These are phyloP conservation scores for Pardosa pseudoannulata DNA, from an alignment of 2,888 invertebrate genomes.

Conservation along the genomic window DNA sequence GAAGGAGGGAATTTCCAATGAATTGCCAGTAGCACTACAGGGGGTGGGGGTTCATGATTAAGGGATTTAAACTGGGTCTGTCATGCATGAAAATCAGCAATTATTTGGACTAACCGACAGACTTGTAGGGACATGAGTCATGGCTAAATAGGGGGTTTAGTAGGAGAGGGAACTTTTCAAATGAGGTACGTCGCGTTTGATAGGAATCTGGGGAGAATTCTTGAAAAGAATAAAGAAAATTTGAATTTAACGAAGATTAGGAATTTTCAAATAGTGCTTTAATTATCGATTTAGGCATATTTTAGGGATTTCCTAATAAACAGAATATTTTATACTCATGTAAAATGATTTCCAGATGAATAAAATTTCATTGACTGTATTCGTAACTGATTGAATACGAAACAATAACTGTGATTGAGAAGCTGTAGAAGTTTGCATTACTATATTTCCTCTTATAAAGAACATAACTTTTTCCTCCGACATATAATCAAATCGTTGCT, in stretches of 20 bases:
- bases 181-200: neutral
- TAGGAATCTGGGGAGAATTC: neutral
- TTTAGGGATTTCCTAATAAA: too few relatives aligned
- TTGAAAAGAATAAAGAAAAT: neutral
- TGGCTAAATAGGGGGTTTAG: conserved; percentile 5
- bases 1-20: neutral
- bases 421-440: too few relatives aligned
- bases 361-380: too few relatives aligned
- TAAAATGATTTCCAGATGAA: too few relatives aligned
- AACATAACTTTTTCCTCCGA: too few relatives aligned
- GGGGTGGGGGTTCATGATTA: conserved; percentile 11
- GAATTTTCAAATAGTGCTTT: too few relatives aligned
- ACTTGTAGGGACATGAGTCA: conserved; percentile 42
- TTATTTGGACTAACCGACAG: conserved; percentile 45
- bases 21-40: conserved; percentile 22
- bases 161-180: neutral
- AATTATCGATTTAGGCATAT: too few relatives aligned
- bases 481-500: too few relatives aligned
- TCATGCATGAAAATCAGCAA: conserved; percentile 69
- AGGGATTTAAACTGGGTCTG: conserved; percentile 21
- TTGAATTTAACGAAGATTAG: neutral
- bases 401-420: too few relatives aligned
- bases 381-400: too few relatives aligned
- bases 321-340: too few relatives aligned
- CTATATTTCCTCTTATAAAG: too few relatives aligned